Evolutionary conservation across 53 echinoderm and acorn worm species (phyloP).

Genomic region (Holothuria leucospilota): DNA sequence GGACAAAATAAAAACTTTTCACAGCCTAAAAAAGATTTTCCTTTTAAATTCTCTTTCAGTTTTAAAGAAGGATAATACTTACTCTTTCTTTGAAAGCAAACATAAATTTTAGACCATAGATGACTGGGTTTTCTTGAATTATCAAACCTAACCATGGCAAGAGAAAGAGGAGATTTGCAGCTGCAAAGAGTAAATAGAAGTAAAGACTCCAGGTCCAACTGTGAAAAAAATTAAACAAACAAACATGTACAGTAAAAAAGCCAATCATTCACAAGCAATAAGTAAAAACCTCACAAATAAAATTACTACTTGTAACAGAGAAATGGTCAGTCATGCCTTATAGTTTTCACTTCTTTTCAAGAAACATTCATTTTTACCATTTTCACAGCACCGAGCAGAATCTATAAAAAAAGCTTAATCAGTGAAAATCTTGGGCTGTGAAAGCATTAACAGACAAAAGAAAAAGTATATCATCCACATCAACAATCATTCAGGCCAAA

Average conservation of each 20-base stretch:
- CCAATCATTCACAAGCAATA: not conserved
- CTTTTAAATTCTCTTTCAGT: too few relatives aligned
- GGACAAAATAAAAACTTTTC: too few relatives aligned
- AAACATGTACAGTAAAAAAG: not conserved
- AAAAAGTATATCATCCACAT: too few relatives aligned
- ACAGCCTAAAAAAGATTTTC: too few relatives aligned
- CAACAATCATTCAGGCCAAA: too few relatives aligned
- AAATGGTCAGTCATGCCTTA: not conserved
- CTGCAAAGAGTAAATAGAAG: constrained; percentile 77
- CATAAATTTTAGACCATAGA: constrained; percentile 72
- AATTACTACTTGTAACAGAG: not conserved
- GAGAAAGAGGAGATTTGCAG: constrained; percentile 61
- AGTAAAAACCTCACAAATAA: not conserved
- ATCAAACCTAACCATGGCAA: constrained; percentile 77
- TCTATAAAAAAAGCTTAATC: too few relatives aligned
- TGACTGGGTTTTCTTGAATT: constrained; percentile 72
- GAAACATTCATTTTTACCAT: too few relatives aligned
- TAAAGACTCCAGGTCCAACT: constrained; percentile 70
- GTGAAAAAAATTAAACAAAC: not conserved
- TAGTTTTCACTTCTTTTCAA: too few relatives aligned
- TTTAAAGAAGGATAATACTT: constrained; percentile 26
- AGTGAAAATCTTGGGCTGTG: too few relatives aligned
- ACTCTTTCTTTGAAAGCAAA: constrained; percentile 78
- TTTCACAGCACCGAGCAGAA: too few relatives aligned
- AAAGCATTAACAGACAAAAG: too few relatives aligned